Percentiles rank a stretch among this genome's conserved stretches.
phyloP scores from a whole-genome alignment of 2,888 invertebrate genomes.

The Melanargia galathea region DNA sequence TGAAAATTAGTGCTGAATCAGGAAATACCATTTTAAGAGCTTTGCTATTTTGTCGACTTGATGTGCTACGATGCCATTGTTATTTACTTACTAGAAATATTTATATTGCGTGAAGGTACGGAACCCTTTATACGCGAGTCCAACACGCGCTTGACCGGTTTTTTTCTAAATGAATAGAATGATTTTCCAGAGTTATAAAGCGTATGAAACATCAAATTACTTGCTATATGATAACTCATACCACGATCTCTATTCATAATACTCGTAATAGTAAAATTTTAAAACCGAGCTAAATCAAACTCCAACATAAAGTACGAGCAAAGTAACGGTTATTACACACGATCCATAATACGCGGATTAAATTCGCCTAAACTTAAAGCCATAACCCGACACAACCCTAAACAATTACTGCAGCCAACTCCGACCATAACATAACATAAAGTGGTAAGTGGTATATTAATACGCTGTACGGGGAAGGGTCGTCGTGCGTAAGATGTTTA shows the following conservation, averaged over 20 bases:
- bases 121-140: too few species aligned
- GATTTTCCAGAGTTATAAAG: too few species aligned
- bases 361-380: slow-evolving; percentile 56
- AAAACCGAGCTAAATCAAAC: slow-evolving; percentile 25
- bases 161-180: too few species aligned
- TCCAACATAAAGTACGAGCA: slow-evolving; percentile 17
- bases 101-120: too few species aligned
- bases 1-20: too few species aligned
- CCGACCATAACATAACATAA: slow-evolving; percentile 63
- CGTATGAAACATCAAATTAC: too few species aligned
- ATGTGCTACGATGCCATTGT: too few species aligned
- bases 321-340: slow-evolving; percentile 31
- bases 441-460: slow-evolving; percentile 69
- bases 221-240: neutral
- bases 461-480: slow-evolving; percentile 43
- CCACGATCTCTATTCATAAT: neutral
- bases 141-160: too few species aligned
- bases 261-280: slow-evolving; percentile 11
- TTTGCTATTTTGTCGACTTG: too few species aligned
- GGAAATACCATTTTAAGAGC: too few species aligned
- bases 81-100: too few species aligned
- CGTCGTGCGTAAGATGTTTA: slow-evolving; percentile 35
- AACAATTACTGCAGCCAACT: slow-evolving; percentile 70
- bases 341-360: slow-evolving; percentile 48
- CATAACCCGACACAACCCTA: slow-evolving; percentile 67